Conservation (phyloP, 2,888 invertebrate species). For the Acanthopleura granulata region DNA sequence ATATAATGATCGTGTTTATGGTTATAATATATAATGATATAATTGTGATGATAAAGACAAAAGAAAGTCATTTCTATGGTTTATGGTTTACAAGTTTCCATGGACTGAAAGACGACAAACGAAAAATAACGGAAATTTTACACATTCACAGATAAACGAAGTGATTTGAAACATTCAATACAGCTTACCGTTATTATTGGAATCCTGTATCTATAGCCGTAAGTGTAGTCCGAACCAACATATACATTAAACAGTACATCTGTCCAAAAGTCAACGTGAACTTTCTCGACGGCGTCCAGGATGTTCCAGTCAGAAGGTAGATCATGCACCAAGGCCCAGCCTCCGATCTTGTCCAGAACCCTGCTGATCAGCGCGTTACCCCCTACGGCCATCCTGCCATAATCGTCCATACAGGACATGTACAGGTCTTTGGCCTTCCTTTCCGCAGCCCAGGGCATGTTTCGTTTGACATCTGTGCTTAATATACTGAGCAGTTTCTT, state of each 20-base stretch:
- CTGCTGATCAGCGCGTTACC: slow-evolving; percentile 46
- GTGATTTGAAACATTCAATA: background rate
- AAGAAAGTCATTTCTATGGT: too few relatives aligned
- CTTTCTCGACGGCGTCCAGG: slow-evolving; percentile 40
- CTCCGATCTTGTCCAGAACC: slow-evolving; percentile 46
- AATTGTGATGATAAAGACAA: too few relatives aligned
- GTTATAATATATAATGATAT: too few relatives aligned
- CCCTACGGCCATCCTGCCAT: slow-evolving; percentile 38
- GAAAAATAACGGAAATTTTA: too few relatives aligned
- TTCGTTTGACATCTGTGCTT: background rate
- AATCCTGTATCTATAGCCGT: background rate
- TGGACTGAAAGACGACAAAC: too few relatives aligned
- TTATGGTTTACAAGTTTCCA: too few relatives aligned
- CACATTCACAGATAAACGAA: too few relatives aligned
- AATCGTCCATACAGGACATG: slow-evolving; percentile 73
- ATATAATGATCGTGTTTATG: too few relatives aligned
- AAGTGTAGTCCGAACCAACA: slow-evolving; percentile 24
- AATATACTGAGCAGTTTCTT: slow-evolving; percentile 35
- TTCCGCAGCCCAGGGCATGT: slow-evolving; percentile 66
- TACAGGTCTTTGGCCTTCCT: slow-evolving; percentile 76
- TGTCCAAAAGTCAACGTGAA: slow-evolving; percentile 55
- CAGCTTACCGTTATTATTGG: slow-evolving; percentile 6
- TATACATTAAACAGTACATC: slow-evolving; percentile 42
- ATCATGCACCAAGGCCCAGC: slow-evolving; percentile 49
- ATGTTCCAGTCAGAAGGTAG: slow-evolving; percentile 36